Conservation (phyloP, 2,888 invertebrate genomes). For the Plemyria rubiginata region DNA sequence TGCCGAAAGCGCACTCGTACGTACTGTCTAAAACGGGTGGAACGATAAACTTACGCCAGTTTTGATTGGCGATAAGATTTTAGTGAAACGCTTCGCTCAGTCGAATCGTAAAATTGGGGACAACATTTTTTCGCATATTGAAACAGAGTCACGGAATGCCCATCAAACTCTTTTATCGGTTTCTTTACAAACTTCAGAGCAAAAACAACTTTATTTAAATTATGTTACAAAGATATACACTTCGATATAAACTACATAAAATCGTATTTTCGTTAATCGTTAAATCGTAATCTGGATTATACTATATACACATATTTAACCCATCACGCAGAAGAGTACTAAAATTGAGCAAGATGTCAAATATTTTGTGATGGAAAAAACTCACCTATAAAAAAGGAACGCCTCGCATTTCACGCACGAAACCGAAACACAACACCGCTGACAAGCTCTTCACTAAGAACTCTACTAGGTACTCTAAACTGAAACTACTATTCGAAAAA, state of each 20-base stretch:
- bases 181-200: neutral
- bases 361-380: too few species aligned
- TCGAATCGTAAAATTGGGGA: conserved; percentile 42
- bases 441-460: too few species aligned
- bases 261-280: too few species aligned
- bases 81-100: conserved; percentile 48
- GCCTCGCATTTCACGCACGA: too few species aligned
- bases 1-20: conserved; percentile 36
- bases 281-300: too few species aligned
- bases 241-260: neutral
- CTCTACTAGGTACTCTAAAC: too few species aligned
- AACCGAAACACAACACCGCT: too few species aligned
- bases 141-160: conserved; percentile 19
- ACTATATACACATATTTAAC: too few species aligned
- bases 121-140: conserved; percentile 35
- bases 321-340: too few species aligned
- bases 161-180: conserved; percentile 5
- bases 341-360: too few species aligned
- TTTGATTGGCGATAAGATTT: conserved; percentile 51
- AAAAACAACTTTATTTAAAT: neutral
- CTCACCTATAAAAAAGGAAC: too few species aligned
- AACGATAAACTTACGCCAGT: conserved; percentile 49
- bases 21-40: conserved; percentile 31
- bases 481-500: too few species aligned
- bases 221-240: neutral